These are phyloP conservation scores for Anolis sagrei DNA, from an alignment of 2,113 vertebrate species.

Conservation along the genomic window DNA sequence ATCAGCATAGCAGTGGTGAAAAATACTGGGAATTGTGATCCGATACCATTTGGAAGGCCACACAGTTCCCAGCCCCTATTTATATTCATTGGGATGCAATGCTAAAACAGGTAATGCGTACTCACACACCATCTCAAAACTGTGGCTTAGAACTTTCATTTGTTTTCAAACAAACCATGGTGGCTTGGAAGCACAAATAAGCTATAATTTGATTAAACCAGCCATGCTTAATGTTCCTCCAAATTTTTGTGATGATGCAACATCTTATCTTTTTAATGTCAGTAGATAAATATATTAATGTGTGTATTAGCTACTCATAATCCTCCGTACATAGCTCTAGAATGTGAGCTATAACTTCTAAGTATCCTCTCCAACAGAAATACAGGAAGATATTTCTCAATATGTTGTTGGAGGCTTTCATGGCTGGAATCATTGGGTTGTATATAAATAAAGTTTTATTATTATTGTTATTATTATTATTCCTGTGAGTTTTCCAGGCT, in stretches of 20 bases:
- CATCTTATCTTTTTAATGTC: not conserved
- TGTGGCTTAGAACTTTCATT: not conserved
- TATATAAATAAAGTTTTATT: too few relatives aligned
- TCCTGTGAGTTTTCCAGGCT: too few relatives aligned
- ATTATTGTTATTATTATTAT: too few relatives aligned
- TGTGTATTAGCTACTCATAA: not conserved
- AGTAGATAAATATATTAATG: not conserved
- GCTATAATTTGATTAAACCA: not conserved
- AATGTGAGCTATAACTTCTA: not conserved
- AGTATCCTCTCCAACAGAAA: not conserved
- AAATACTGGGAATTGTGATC: not conserved
- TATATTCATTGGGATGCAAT: too few relatives aligned
- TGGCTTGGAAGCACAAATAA: not conserved
- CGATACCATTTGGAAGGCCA: not conserved
- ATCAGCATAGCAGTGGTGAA: not conserved
- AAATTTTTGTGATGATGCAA: not conserved
- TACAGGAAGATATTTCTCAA: not conserved
- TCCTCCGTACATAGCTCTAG: not conserved
- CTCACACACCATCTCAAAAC: not conserved
- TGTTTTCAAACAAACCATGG: not conserved
- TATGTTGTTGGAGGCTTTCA: too few relatives aligned
- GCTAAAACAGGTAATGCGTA: not conserved
- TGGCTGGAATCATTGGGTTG: too few relatives aligned
- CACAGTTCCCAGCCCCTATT: not conserved
- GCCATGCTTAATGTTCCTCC: not conserved